Percentiles rank a stretch among this genome's conserved stretches.
Evolutionary conservation across 2,113 vertebrate species (phyloP).

Genomic region (Eretmochelys imbricata): DNA sequence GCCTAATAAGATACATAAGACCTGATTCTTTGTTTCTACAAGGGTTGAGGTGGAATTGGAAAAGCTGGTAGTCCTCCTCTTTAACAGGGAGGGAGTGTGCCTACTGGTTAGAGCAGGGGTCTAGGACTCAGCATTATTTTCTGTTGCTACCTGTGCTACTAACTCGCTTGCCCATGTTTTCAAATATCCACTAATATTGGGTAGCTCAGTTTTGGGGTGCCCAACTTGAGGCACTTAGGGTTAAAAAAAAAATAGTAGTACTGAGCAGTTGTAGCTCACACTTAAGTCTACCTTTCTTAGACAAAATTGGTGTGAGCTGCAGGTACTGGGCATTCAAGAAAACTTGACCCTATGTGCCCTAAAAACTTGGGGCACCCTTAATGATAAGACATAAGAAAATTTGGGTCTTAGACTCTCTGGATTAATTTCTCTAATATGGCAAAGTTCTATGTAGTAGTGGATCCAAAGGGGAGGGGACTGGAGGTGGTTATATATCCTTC

Average conservation of each 20-base stretch:
- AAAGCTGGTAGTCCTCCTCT: not conserved
- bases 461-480: no score
- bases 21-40: not conserved
- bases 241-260: not conserved
- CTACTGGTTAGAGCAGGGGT: not conserved
- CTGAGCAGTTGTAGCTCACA: not conserved
- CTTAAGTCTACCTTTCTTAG: not conserved
- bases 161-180: not conserved
- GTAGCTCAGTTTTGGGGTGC: not conserved
- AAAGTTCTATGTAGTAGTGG: not conserved
- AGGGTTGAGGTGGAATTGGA: not conserved
- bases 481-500: not conserved
- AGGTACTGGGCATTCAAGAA: not conserved
- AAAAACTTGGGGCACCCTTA: not conserved
- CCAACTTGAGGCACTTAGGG: not conserved
- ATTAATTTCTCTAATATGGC: not conserved
- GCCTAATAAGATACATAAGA: not conserved
- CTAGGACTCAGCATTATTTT: not conserved
- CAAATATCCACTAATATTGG: not conserved
- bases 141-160: not conserved
- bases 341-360: not conserved
- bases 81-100: not conserved
- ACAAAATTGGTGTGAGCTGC: not conserved
- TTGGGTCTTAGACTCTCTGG: not conserved
- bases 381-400: not conserved